phyloP scores from a whole-genome alignment of 30 jellyfish, hydroid and myxozoan genomes.

The Hydractinia echinata region DNA sequence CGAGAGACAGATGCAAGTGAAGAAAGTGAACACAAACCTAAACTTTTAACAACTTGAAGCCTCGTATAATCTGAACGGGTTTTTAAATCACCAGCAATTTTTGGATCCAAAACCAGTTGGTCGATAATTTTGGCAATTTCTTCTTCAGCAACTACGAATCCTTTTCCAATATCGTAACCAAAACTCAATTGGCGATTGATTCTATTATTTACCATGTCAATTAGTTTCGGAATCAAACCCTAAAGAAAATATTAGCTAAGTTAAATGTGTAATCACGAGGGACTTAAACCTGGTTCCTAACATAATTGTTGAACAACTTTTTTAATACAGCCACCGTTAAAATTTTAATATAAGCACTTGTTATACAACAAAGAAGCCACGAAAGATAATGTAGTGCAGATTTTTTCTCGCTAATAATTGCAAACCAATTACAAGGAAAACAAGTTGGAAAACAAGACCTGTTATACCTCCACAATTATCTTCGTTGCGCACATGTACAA shows the following conservation, averaged over 20 bases:
- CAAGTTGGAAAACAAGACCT: too few relatives aligned
- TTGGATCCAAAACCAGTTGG: slow-evolving; percentile 63
- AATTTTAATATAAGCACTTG: too few relatives aligned
- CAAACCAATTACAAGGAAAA: too few relatives aligned
- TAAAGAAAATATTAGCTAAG: slow-evolving; percentile 6
- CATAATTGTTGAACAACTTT: background rate
- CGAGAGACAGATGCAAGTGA: too few relatives aligned
- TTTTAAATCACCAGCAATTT: slow-evolving; percentile 53
- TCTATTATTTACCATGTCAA: slow-evolving; percentile 77
- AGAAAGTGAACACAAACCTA: slow-evolving; percentile 33
- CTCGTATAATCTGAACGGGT: slow-evolving; percentile 63
- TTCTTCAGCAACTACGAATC: slow-evolving; percentile 88
- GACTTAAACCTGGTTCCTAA: background rate
- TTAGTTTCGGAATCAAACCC: slow-evolving; percentile 78
- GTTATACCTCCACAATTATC: too few relatives aligned
- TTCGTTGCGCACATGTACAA: too few relatives aligned
- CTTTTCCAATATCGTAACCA: slow-evolving; percentile 91
- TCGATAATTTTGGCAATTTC: slow-evolving; percentile 72
- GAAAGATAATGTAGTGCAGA: too few relatives aligned
- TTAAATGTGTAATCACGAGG: too few relatives aligned
- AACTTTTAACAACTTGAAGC: slow-evolving; percentile 62
- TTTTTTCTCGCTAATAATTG: too few relatives aligned
- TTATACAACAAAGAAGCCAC: too few relatives aligned
- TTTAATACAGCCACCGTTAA: too few relatives aligned
- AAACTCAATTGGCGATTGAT: slow-evolving; percentile 77